These are phyloP conservation scores for Sakesphorus luctuosus DNA, from an alignment of 2,113 vertebrate species.

Conservation along the genomic window DNA sequence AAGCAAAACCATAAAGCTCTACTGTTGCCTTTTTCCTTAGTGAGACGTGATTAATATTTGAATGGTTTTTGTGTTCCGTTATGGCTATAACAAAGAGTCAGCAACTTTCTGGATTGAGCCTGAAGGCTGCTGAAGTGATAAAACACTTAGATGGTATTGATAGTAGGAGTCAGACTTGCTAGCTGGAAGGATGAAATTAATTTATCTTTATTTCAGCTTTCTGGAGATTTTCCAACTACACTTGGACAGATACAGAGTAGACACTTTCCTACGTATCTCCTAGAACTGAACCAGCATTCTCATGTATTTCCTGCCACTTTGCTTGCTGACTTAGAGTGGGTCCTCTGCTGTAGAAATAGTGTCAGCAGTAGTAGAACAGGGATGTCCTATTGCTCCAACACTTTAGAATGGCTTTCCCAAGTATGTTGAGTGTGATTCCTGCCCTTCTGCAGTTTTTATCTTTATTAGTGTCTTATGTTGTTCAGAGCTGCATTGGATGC, in stretches of 20 bases:
- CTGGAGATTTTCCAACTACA: not conserved
- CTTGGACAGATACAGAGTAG: not conserved
- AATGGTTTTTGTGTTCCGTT: not conserved
- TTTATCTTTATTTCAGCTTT: not conserved
- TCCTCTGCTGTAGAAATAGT: not conserved
- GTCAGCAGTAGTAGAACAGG: not conserved
- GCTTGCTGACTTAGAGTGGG: not conserved
- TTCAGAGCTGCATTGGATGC: not conserved
- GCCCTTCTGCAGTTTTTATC: not conserved
- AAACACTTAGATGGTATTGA: not conserved
- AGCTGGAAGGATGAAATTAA: not conserved
- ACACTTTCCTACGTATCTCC: not conserved
- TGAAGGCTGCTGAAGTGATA: not conserved
- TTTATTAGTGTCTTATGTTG: not conserved
- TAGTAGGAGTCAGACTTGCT: not conserved
- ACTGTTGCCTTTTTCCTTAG: not conserved
- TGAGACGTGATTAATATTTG: not conserved
- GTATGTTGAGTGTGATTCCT: not conserved
- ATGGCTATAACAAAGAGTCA: not conserved
- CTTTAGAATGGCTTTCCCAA: not conserved
- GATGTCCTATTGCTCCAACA: not conserved
- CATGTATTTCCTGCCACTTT: not conserved
- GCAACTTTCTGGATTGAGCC: not conserved
- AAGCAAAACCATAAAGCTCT: not conserved
- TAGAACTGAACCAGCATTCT: not conserved